Conservation (phyloP, 2,888 invertebrate genomes). For the Andricus curvator region DNA sequence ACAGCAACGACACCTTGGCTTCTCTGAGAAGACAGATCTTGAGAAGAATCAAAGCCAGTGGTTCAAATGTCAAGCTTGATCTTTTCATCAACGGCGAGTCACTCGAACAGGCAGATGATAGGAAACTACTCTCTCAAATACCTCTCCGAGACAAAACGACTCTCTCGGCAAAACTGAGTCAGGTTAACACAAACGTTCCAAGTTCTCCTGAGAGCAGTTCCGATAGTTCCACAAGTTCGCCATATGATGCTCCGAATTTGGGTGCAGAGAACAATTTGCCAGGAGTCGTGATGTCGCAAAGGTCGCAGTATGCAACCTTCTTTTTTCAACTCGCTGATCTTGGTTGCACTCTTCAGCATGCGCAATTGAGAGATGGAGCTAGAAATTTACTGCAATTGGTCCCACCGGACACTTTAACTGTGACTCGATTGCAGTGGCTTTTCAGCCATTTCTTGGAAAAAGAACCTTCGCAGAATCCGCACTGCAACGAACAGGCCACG, state of each 20-base stretch:
- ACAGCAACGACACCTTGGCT: constrained; percentile 95
- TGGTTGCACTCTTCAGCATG: constrained; percentile 90
- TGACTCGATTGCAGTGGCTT: constrained; percentile 81
- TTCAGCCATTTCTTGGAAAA: constrained; percentile 78
- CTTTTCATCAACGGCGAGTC: constrained; percentile 93
- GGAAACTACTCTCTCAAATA: constrained; percentile 91
- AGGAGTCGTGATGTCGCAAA: constrained; percentile 94
- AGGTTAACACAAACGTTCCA: constrained; percentile 85
- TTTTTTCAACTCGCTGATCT: constrained; percentile 93
- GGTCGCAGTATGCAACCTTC: constrained; percentile 88
- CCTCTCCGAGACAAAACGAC: constrained; percentile 94
- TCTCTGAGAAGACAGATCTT: constrained; percentile 90
- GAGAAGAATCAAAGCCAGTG: constrained; percentile 82
- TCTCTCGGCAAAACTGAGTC: constrained; percentile 88
- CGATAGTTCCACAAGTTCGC: constrained; percentile 95
- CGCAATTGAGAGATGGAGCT: constrained; percentile 90
- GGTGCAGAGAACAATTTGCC: constrained; percentile 95
- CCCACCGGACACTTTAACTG: constrained; percentile 86
- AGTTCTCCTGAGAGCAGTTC: constrained; percentile 96
- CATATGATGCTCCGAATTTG: constrained; percentile 88
- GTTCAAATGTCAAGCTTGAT: constrained; percentile 91
- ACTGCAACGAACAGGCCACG: constrained; percentile 71
- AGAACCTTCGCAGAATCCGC: constrained; percentile 63
- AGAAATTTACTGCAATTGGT: constrained; percentile 89
- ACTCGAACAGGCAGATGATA: constrained; percentile 92